Base-by-base conservation (phyloP, 2,888 invertebrate species). In the Tortrix viridana region DNA sequence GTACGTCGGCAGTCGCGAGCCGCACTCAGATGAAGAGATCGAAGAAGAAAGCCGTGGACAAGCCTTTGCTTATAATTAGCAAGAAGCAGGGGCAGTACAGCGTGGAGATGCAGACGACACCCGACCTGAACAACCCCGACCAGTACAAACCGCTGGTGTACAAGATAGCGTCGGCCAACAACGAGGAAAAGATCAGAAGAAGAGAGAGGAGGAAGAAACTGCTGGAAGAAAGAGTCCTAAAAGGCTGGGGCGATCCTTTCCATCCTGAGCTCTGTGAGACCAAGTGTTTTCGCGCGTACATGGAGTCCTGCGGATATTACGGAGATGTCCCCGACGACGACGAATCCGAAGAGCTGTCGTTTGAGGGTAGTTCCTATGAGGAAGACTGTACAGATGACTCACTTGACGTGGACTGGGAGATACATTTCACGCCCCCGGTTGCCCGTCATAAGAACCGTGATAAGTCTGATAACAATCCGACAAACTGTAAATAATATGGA, bases 391-490 rank as follows among this genome's bases (percentile, higher is more conserved):
- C 88, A 2, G 78, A 80, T n/a, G 79, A 77, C 60, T 89, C 88
- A 0, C 71, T 87, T 41, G 86, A 85, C 60, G 69, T 87, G 1
- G 85, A 91, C 65, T 91, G 89, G 89, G 89, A 89, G 68, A 77
- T 91, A 55, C 85, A 87, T 58, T 91, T 88, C 65, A 82, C 88
- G 1, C 89, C 88, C 12, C 89, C 89, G 0, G 76, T 69, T 65
- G 73, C 75, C 53, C 66, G 43, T 6, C 5, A 53, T 23, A 48
- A 47, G 14, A 18, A 37, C n/a, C n/a, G n/a, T n/a, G n/a, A n/a
- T 2, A 26, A 41, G 38, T 1, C 22, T 12, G 26, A 20, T 12
- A 14, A 7, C 5, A 19, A 22, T 12, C 14, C 14, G 20, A 12
- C 3, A 19, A 58, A 66, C 44, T 55, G 69, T 72, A n/a, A 32